phyloP scores from a whole-genome alignment of 2,797 vertebrate species.

The Sylvia borin region DNA sequence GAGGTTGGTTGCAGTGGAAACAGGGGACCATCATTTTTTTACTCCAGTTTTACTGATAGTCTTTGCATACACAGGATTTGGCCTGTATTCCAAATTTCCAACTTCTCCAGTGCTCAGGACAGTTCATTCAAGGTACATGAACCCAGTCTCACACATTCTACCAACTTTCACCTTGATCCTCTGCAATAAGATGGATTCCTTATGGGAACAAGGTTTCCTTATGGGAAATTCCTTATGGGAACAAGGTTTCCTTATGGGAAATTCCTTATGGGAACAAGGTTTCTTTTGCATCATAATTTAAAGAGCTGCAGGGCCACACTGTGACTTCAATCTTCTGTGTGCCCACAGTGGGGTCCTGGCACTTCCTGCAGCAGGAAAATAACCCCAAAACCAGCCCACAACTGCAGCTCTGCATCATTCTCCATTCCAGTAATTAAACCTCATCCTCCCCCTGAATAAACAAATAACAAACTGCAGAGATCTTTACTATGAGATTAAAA shows the following conservation, averaged over 20 bases:
- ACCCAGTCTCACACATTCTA: background rate
- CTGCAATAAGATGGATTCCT: background rate
- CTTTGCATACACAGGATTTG: background rate
- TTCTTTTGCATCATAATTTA: background rate
- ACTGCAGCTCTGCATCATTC: background rate
- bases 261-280: background rate
- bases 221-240: background rate
- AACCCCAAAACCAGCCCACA: background rate
- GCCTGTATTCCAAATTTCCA: background rate
- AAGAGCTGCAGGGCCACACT: background rate
- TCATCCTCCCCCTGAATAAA: background rate
- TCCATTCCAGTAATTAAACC: background rate
- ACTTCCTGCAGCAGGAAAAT: background rate
- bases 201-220: background rate
- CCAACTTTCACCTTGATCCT: background rate
- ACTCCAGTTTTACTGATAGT: background rate
- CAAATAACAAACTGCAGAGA: background rate
- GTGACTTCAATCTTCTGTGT: background rate
- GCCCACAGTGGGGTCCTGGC: background rate
- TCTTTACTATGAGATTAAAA: background rate
- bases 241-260: background rate
- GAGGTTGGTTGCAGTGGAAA: background rate
- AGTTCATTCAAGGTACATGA: background rate
- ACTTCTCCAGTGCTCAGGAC: background rate
- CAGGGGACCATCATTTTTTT: background rate